Conservation (phyloP, 2,797 vertebrate genomes). For the Psittacula echo region DNA sequence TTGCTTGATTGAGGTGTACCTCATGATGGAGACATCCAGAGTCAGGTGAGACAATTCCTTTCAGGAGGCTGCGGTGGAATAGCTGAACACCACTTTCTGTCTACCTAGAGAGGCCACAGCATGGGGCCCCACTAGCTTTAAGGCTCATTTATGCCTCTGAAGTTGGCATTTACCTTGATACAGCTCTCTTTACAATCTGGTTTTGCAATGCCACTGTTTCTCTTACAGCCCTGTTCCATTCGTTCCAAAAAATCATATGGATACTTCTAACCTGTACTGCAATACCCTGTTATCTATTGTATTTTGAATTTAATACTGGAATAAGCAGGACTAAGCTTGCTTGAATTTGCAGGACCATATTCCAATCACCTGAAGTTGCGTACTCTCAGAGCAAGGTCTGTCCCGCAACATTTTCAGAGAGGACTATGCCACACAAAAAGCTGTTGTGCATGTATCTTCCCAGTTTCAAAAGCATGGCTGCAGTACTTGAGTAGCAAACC, state of each 20-base stretch:
- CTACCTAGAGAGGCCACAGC: not conserved
- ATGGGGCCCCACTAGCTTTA: accelerated
- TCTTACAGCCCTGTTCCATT: not conserved
- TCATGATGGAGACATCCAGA: not conserved
- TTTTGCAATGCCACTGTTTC: not conserved
- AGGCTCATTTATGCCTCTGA: not conserved
- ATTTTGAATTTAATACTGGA: not conserved
- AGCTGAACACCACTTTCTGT: not conserved
- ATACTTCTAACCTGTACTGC: not conserved
- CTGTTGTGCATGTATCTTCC: not conserved
- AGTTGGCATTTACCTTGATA: not conserved
- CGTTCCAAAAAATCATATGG: not conserved
- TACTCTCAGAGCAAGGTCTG: not conserved
- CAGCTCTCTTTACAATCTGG: not conserved
- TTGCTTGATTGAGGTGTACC: not conserved
- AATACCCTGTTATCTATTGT: not conserved
- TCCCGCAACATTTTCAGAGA: not conserved
- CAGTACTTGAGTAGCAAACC: not conserved
- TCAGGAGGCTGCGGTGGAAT: not conserved
- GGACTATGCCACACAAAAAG: not conserved
- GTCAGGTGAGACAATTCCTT: not conserved
- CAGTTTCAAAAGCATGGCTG: not conserved
- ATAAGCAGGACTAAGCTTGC: not conserved
- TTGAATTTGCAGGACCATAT: not conserved
- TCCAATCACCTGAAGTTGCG: not conserved